These are phyloP conservation scores for Ecliptopera silaceata DNA, from an alignment of 2,888 invertebrate genomes.

Conservation along the genomic window DNA sequence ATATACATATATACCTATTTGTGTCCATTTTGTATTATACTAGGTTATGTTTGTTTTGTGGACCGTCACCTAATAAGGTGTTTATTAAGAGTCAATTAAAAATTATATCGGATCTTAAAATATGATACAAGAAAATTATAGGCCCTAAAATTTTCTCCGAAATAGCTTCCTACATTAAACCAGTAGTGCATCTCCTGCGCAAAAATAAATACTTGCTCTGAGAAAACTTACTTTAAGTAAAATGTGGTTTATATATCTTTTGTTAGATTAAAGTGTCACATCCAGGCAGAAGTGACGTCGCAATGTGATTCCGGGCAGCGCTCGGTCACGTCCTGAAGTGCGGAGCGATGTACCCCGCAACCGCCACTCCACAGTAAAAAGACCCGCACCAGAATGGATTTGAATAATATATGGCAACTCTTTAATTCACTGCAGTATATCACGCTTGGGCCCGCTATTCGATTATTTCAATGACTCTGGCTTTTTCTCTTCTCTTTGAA, in stretches of 20 bases:
- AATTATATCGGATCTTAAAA: too few relatives aligned
- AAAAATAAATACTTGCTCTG: too few relatives aligned
- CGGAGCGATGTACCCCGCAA: conserved; percentile 77
- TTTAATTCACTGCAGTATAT: conserved; percentile 57
- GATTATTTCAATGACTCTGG: conserved; percentile 31
- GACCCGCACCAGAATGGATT: conserved; percentile 69
- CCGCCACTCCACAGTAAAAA: conserved; percentile 77
- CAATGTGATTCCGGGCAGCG: conserved; percentile 54
- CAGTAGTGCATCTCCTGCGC: too few relatives aligned
- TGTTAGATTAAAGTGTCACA: conserved; percentile 45
- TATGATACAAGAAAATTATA: too few relatives aligned
- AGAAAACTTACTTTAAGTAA: not conserved
- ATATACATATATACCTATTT: too few relatives aligned
- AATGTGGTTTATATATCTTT: conserved; percentile 24
- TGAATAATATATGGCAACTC: conserved; percentile 76
- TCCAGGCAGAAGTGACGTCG: conserved; percentile 49
- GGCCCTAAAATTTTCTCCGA: too few relatives aligned
- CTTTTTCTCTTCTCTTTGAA: conserved; percentile 23
- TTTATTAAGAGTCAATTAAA: too few relatives aligned
- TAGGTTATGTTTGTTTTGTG: too few relatives aligned
- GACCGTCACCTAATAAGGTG: too few relatives aligned
- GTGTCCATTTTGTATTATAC: too few relatives aligned
- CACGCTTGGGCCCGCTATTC: conserved; percentile 30
- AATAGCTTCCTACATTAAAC: too few relatives aligned
- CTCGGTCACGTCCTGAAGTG: conserved; percentile 79